Evolutionary conservation across 2,797 vertebrate genomes (phyloP), one percentile per base, ranked within the genome.

Genomic region (Alosa sapidissima): DNA sequence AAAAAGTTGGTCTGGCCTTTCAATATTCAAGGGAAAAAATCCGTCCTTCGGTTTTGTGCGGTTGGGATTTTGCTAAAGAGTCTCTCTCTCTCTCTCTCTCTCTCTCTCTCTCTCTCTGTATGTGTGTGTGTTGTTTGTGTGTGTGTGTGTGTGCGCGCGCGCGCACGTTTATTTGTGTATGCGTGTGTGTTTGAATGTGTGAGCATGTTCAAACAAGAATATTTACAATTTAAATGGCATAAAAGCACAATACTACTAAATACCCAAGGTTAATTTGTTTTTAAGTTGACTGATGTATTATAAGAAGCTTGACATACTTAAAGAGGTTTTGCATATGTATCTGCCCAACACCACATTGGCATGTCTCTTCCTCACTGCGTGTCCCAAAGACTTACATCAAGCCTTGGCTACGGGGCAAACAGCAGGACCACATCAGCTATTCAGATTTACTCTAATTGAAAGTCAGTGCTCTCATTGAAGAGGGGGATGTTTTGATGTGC

Each of bases 21-120:
- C 85, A 52, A 87, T 83, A 89, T 89, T 85, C 88, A 84, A 88
- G 52, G 83, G 81, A 88, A 85, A 87, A 88, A 78, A 89, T 89
- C 84, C 85, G 81, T 81, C 82, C 84, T 51, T 45, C 16, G 33
- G 19, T 82, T 87, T 62, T 82, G 28, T 33, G 60, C 84, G 51
- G 41, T 19, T 47, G 72, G 36, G 72, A 78, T 78, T 78, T 78
- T 41, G 19, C 72, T 19, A 36, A 78, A 21, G 36, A 41, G 36
- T 45, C 14, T n/a, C 55, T 1, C 5, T 10, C 49, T 51, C 7
- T 51, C 7, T 51, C 0, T 51, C 7, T 51, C 7, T 51, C 3
- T 49, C 3, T 49, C 49, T 49, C 49, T 49, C 3, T 49, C n/a
- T n/a, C n/a, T n/a, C n/a, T 49, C 2, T 49, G n/a, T n/a, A 1